Percentiles rank a stretch among this genome's conserved stretches.
phyloP scores from a whole-genome alignment of 1,140 invertebrate species.

The Leptestheria dahalacensis region DNA sequence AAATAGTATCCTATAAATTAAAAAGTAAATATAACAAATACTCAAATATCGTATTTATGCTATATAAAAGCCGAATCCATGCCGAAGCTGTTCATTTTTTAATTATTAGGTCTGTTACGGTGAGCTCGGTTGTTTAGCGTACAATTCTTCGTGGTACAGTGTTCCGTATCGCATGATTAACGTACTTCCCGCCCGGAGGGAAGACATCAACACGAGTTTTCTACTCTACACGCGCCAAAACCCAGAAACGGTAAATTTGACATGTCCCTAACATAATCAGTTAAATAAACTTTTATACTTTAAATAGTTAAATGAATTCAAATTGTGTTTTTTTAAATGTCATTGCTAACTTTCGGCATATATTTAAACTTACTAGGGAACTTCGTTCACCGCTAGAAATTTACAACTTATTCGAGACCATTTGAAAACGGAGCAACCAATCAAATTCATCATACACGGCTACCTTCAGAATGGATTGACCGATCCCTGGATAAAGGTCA shows the following conservation, averaged over 20 bases:
- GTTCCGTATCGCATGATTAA: conserved; percentile 63
- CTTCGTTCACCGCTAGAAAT: too few relatives aligned
- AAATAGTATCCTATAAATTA: too few relatives aligned
- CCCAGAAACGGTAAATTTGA: conserved; percentile 22
- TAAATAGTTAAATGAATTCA: too few relatives aligned
- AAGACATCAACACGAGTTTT: conserved; percentile 62
- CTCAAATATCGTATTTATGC: too few relatives aligned
- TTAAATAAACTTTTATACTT: neutral
- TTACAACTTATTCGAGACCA: too few relatives aligned
- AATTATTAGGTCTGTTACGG: too few relatives aligned
- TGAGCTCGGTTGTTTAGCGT: conserved; percentile 60
- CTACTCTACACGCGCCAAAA: conserved; percentile 61
- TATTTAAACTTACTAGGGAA: too few relatives aligned
- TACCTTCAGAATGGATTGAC: conserved; percentile 58
- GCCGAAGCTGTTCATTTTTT: too few relatives aligned
- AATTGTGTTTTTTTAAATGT: too few relatives aligned
- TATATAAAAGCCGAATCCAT: too few relatives aligned
- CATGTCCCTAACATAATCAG: neutral
- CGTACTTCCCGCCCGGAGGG: conserved; percentile 57
- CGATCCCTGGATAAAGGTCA: conserved; percentile 64
- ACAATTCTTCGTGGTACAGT: conserved; percentile 71
- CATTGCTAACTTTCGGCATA: conserved; percentile 25
- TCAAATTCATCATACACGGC: conserved; percentile 40
- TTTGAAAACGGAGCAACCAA: too few relatives aligned
- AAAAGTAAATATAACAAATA: too few relatives aligned